Conservation (phyloP, 2,113 vertebrate genomes). For the Micromys minutus region DNA sequence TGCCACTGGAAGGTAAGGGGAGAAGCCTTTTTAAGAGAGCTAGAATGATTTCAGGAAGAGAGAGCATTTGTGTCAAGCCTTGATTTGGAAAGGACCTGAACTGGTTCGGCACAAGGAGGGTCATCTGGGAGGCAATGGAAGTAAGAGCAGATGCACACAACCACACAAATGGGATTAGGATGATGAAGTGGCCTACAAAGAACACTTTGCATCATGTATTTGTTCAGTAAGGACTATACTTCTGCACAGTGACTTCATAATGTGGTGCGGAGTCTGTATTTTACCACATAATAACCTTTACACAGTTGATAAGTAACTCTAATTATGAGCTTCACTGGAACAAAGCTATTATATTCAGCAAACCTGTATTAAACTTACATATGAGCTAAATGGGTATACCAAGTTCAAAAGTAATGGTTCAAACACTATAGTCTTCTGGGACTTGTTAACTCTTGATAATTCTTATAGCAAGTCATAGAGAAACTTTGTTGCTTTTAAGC, state of each 20-base stretch:
- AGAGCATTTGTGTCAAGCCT: neutral
- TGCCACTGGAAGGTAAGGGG: neutral
- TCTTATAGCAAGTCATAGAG: neutral
- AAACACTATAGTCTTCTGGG: neutral
- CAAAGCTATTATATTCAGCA: slow-evolving; percentile 25
- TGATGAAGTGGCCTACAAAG: neutral
- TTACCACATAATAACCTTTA: neutral
- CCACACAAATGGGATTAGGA: neutral
- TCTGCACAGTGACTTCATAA: neutral
- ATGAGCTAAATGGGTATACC: neutral
- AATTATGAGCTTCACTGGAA: neutral
- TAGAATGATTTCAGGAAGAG: neutral
- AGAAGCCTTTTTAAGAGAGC: neutral
- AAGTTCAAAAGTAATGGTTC: neutral
- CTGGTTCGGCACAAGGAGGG: neutral
- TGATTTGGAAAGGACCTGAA: neutral
- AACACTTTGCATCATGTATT: neutral
- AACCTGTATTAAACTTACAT: slow-evolving; percentile 28
- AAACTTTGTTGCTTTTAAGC: neutral
- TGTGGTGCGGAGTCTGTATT: neutral
- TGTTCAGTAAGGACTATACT: neutral
- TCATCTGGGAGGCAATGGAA: neutral
- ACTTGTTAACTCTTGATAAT: neutral
- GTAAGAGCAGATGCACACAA: neutral
- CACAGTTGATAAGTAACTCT: neutral